These are phyloP conservation scores for Microctonus aethiopoides DNA, from an alignment of 2,888 invertebrate species.

Conservation along the genomic window DNA sequence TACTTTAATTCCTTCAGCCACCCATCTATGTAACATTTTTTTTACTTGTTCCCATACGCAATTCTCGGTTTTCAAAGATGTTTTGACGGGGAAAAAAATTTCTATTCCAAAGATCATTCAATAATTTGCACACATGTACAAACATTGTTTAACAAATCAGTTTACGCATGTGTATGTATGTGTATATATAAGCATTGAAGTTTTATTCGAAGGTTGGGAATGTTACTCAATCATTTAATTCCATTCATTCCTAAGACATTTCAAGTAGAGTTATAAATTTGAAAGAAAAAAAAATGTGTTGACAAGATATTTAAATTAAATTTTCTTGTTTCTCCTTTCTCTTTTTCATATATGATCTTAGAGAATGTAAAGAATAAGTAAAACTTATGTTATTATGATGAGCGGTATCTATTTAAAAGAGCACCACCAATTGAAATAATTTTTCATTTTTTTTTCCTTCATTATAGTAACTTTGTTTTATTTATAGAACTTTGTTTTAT, in stretches of 20 bases:
- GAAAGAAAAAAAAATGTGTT: too few relatives aligned
- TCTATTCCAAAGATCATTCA: slow-evolving; percentile 58
- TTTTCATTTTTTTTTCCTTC: slow-evolving; percentile 7
- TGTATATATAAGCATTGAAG: slow-evolving; percentile 56
- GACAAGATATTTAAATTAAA: slow-evolving; percentile 11
- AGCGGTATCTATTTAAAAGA: slow-evolving; percentile 27
- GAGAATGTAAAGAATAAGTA: slow-evolving; percentile 3
- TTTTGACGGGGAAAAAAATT: slow-evolving; percentile 51
- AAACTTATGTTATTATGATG: slow-evolving; percentile 6
- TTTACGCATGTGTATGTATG: slow-evolving; percentile 16
- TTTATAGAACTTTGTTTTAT: slow-evolving; percentile 9
- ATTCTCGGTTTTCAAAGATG: slow-evolving; percentile 50
- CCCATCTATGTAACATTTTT: slow-evolving; percentile 59
- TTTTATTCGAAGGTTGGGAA: slow-evolving; percentile 54
- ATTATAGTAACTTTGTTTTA: neutral
- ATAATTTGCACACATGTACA: slow-evolving; percentile 14
- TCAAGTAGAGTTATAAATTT: neutral
- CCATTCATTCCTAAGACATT: slow-evolving; percentile 17
- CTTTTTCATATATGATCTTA: neutral
- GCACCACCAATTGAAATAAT: slow-evolving; percentile 22
- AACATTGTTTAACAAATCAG: slow-evolving; percentile 33
- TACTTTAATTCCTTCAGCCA: slow-evolving; percentile 52
- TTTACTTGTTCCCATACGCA: slow-evolving; percentile 62
- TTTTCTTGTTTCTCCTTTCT: slow-evolving; percentile 1
- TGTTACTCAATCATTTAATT: slow-evolving; percentile 40